Base-by-base conservation (phyloP, 1,140 invertebrate genomes). In the Macrocentrus cingulum region DNA sequence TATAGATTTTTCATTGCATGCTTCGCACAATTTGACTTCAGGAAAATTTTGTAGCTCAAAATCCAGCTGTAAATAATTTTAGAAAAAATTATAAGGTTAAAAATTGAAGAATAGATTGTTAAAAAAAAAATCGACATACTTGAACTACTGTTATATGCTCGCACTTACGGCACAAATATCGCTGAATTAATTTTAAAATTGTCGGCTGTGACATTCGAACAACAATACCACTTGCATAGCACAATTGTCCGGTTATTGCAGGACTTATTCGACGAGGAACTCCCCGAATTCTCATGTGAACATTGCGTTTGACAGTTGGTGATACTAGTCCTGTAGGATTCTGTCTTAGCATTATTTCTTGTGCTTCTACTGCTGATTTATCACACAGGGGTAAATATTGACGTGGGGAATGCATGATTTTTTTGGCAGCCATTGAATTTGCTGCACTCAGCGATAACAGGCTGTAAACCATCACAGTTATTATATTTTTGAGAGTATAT, bases 91-190 rank as follows among this genome's bases (percentile, higher is more conserved):
- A n/a, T n/a, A n/a, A n/a, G n/a, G n/a, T n/a, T n/a, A n/a, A n/a
- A n/a, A n/a, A n/a, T n/a, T n/a, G n/a, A n/a, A n/a, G n/a, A n/a
- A n/a, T n/a, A n/a, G n/a, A n/a, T n/a, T n/a, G n/a, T n/a, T n/a
- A n/a, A n/a, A n/a, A n/a, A n/a, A n/a, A n/a, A n/a, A n/a, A n/a
- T n/a, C n/a, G n/a, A 56, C 34, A 71, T 65, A 90, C 91, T 74
- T 88, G 81, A 6, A 88, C 77, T 23, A 76, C 69, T 65, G 86
- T 85, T 8, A 83, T 70, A 76, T 85, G 80, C 73, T 89, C 87
- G 75, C 93, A 96, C 73, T 91, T 92, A 32, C 81, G 78, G 73
- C 93, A 95, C 2, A 84, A 80, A 74, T 87, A 93, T 37, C 85
- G 83, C 65, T 86, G 85, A 66, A 87, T 80, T 72, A 85, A 85